Evolutionary conservation across 2,113 vertebrate species (phyloP).

Genomic region (Sigmodon hispidus): DNA sequence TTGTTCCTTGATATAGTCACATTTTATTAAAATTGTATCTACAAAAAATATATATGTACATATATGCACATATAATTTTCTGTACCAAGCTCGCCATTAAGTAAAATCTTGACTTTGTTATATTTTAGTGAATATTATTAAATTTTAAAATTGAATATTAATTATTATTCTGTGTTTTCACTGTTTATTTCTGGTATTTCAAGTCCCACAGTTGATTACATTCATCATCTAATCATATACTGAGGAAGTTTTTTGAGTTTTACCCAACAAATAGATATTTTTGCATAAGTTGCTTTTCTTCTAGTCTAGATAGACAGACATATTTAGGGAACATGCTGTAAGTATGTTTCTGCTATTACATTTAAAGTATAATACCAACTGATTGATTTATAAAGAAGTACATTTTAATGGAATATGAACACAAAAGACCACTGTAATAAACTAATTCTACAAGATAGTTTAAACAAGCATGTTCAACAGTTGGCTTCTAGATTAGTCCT

Average conservation of each 20-base stretch:
- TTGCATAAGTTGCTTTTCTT: neutral
- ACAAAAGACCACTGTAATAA: neutral
- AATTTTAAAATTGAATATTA: neutral
- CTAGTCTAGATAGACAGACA: neutral
- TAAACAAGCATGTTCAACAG: neutral
- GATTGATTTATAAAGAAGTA: neutral
- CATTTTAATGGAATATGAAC: neutral
- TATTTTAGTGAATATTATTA: neutral
- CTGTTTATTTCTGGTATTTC: neutral
- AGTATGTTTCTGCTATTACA: neutral
- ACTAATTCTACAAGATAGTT: neutral
- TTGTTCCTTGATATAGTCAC: neutral
- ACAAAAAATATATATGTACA: neutral
- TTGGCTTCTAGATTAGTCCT: neutral
- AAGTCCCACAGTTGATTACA: neutral
- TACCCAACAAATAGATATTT: neutral
- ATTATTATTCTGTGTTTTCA: neutral
- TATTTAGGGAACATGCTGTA: neutral
- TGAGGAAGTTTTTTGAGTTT: neutral
- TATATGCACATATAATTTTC: neutral
- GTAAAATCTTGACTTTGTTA: neutral
- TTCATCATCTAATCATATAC: neutral
- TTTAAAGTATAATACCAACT: neutral
- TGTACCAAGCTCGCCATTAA: neutral
- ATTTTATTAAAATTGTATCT: neutral